Evolutionary conservation across 2,113 vertebrate species (phyloP).

Genomic region (Myiopsitta monachus): DNA sequence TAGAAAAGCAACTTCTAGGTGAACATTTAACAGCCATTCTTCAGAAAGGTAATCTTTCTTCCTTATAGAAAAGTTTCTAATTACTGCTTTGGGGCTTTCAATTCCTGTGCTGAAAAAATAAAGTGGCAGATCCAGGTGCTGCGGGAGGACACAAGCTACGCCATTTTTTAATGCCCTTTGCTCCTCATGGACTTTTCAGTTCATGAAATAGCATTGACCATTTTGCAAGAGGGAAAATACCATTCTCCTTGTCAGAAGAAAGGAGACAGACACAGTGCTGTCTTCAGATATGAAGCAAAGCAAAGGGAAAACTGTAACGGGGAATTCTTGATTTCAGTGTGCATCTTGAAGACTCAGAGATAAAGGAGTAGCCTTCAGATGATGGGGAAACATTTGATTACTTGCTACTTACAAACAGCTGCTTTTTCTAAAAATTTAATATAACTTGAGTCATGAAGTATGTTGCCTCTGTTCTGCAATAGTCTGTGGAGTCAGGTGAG

Average conservation of each 20-base stretch:
- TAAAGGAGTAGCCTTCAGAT: background rate
- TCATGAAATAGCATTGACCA: background rate
- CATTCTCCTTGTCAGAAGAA: background rate
- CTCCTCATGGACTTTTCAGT: background rate
- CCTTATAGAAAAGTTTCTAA: constrained; percentile 38
- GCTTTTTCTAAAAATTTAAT: background rate
- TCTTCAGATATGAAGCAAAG: background rate
- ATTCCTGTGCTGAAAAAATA: constrained; percentile 14
- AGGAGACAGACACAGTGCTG: background rate
- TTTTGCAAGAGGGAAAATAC: background rate
- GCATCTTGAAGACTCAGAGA: background rate
- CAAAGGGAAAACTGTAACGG: background rate
- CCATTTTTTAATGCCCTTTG: background rate
- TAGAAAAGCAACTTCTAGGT: constrained; percentile 97
- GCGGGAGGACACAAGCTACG: background rate
- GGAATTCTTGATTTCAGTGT: background rate
- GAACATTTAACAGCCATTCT: constrained; percentile 97
- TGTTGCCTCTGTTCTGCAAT: background rate
- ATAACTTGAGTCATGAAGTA: background rate
- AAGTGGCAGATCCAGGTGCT: background rate
- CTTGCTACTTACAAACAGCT: background rate
- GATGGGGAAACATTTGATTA: background rate
- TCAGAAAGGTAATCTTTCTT: constrained; percentile 89
- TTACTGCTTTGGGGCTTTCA: constrained; percentile 28
- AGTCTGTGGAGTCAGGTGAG: background rate